Base-by-base conservation (phyloP, 64 coral and sea anemone genomes). In the Platygyra sinensis region DNA sequence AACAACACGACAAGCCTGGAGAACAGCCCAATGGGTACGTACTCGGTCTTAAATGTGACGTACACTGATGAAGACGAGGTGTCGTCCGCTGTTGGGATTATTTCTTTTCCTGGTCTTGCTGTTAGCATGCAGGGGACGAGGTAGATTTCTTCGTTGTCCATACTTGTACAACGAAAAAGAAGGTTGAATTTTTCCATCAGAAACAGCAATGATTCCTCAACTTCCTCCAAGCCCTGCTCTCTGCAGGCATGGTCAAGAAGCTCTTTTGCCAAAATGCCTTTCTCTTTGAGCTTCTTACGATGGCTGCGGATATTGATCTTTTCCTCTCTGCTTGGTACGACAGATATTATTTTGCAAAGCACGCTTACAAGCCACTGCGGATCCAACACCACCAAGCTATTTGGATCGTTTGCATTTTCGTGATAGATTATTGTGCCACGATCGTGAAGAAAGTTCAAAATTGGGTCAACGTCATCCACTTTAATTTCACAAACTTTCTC, bases 371-470 rank as follows among this genome's bases (percentile, higher is more conserved):
- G 33, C 81, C 81, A 85, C 24, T 72, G 81, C 24, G 62, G 81
- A 71, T 85, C 62, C 20, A 85, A 31, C 12, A 85, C 81, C 10
- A 85, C 81, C 38, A 85, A 72, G 36, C 81, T 38, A 30, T 85
- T 55, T 79, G 49, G 11, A 27, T 79, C 16, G 22, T 39, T 20
- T 33, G 30, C 29, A 22, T 64, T 9, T 31, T 67, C 38, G 81
- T 71, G 63, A 24, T 63, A 85, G 63, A 72, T 64, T 50, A 85
- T 39, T 0, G 63, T 50, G 13, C 39, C 36, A n/a, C 81, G 81
- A 29, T 72, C 62, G 11, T 71, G 63, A 85, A 85, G 81, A 71
- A 85, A 85, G 10, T 28, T 33, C 46, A 85, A 85, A 11, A 71
- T 69, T 33, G 65, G 33, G 12, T 85, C 63, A 14, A 72, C 36